Conservation (phyloP, 1,140 invertebrate genomes). For the Schlechtendalia chinensis region DNA sequence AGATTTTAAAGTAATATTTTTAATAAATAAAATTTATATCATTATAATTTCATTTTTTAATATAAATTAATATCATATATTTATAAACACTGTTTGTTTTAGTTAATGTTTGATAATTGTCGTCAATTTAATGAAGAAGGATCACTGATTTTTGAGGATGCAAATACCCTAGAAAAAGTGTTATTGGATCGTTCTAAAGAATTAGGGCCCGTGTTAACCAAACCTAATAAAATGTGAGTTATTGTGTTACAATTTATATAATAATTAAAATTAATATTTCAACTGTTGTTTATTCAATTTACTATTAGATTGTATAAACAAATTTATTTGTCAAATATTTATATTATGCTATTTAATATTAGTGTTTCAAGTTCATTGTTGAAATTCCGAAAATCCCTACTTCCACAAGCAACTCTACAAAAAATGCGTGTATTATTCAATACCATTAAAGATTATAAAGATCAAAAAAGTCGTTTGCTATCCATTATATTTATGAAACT, state of each 20-base stretch:
- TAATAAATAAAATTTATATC: not conserved
- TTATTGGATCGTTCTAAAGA: slow-evolving; percentile 82
- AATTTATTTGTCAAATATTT: slow-evolving; percentile 9
- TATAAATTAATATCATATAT: not conserved
- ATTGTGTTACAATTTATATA: not conserved
- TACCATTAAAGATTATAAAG: slow-evolving; percentile 83
- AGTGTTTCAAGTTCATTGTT: slow-evolving; percentile 43
- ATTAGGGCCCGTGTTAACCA: slow-evolving; percentile 59
- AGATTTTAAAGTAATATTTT: slow-evolving; percentile 65
- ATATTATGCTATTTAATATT: slow-evolving; percentile 16
- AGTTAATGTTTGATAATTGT: slow-evolving; percentile 92
- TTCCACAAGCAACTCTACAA: slow-evolving; percentile 55
- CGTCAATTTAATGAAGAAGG: slow-evolving; percentile 94
- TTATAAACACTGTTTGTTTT: slow-evolving; percentile 8
- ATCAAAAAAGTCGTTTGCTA: slow-evolving; percentile 81
- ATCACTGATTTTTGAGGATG: slow-evolving; percentile 92
- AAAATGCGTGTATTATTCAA: slow-evolving; percentile 87
- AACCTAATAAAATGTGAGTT: slow-evolving; percentile 48
- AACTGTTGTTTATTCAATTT: no score
- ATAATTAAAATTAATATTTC: not conserved
- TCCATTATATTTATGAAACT: slow-evolving; percentile 92
- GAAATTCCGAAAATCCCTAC: slow-evolving; percentile 44
- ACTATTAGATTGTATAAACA: not conserved
- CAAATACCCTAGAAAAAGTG: slow-evolving; percentile 80
- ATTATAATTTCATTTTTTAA: not conserved